A percentile compares a stretch with the other conserved stretches of the same genome.
phyloP scores from a whole-genome alignment of 2,797 vertebrate genomes.

The Neopelma chrysocephalum region DNA sequence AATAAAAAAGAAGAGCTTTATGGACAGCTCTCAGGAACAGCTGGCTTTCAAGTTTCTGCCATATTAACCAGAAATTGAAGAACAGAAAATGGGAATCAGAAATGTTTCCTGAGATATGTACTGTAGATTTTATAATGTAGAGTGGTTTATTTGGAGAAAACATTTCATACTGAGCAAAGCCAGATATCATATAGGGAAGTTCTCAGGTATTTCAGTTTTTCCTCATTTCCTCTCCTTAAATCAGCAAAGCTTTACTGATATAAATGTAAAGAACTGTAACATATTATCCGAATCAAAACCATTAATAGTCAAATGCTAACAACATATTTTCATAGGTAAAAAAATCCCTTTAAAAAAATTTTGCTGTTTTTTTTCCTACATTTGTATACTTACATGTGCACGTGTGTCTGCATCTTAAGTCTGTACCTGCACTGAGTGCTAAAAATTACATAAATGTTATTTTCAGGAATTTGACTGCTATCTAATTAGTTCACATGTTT shows the following conservation, averaged over 20 bases:
- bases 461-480: not conserved
- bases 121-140: not conserved
- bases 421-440: not conserved
- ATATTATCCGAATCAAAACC: not conserved
- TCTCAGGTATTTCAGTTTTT: not conserved
- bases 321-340: not conserved
- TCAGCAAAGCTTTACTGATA: not conserved
- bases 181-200: not conserved
- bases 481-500: not conserved
- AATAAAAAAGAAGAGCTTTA: not conserved
- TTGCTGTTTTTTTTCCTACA: accelerated
- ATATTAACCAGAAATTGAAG: not conserved
- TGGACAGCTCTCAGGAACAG: not conserved
- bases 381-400: not conserved
- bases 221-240: not conserved
- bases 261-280: not conserved
- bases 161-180: not conserved
- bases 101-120: not conserved
- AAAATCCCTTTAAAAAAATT: not conserved
- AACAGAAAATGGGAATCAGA: not conserved
- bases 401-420: not conserved
- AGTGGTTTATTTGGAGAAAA: conserved; percentile 7
- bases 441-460: not conserved
- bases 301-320: not conserved
- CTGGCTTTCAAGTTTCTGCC: not conserved